Base-by-base conservation (phyloP, 2,888 invertebrate genomes). In the Lapara coniferarum region DNA sequence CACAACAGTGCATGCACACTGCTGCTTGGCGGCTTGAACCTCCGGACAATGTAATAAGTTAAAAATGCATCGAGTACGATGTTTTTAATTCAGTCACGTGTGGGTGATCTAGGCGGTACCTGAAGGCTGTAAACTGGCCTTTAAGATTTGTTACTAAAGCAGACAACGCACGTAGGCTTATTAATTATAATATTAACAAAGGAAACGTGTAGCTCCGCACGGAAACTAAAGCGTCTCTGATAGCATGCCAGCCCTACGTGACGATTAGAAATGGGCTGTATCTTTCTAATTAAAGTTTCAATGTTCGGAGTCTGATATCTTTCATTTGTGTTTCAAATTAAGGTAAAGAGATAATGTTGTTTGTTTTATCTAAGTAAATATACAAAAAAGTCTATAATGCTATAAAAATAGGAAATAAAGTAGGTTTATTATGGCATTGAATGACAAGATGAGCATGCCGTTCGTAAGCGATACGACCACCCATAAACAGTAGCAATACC, bases 41-140 rank as follows among this genome's bases (percentile, higher is more conserved):
- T 52, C 53, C 37, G 37, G 51, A 58, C 73, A 70, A 70, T 72
- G 73, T 70, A 55, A 73, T 71, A 72, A 77, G 74, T 77, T 25
- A 77, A 81, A 80, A 79, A 78, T 81, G 80, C 79, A 81, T 80
- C 76, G 77, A 73, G 74, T 74, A 71, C 71, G 70, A 19, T 70
- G 73, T 75, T 77, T 77, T 72, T 59, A 76, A 74, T 73, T 72
- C 70, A 67, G 69, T 70, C 70, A 72, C 30, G 69, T 66, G 68
- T 69, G 74, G 72, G 77, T 79, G 76, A 78, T 76, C 79, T 71
- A 71, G 71, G 70, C 70, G 75, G 69, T 71, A 70, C 70, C 52
- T 69, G 71, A 75, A 74, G 73, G 73, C 70, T 72, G 66, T 66
- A 66, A 69, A 66, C 37, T 58, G 57, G 58, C 66, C 66, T 69